Base-by-base conservation (phyloP, 2,113 vertebrate genomes). In the Ictalurus punctatus region DNA sequence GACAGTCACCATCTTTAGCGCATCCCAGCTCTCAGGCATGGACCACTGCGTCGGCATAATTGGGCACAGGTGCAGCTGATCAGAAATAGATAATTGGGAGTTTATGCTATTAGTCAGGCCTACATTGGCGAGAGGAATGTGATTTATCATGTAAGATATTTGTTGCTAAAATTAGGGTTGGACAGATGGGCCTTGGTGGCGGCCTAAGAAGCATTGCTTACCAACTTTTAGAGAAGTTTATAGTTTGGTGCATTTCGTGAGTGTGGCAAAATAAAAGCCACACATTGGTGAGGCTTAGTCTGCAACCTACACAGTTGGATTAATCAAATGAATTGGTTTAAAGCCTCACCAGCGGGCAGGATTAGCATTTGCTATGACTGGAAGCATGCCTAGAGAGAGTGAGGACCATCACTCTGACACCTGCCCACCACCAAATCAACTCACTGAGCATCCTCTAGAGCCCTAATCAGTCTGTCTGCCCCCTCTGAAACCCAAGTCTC, bases 361-460 rank as follows among this genome's bases (percentile, higher is more conserved):
- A 95, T 95, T 94, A 94, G 90, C 87, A 88, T 95, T 95, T 94
- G 93, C 93, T 96, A 93, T 92, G 88, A 86, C 91, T 95, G 94
- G 92, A 93, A 89, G 81, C 88, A 87, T 88, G 87, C 92, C 92
- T 90, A 92, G 90, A 90, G 87, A 90, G 88, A 90, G 90, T 93
- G 74, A 71, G 79, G 84, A 90, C 85, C 59, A 79, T 80, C 23
- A 89, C 90, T 90, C 86, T 81, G 37, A 74, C 82, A 67, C 78
- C 23, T 79, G 40, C 65, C 83, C 63, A 56, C n/a, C 44, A 37
- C 17, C 37, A 54, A 74, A 71, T 40, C 61, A 84, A 56, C 27
- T 59, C 9, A 34, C 30, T 74, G 56, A 69, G 27, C 3, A 84
- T 85, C 6, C 48, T 86, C 71, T 52, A 65, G 65, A 87, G 76